Percentiles rank a stretch among this genome's conserved stretches.
Conservation (phyloP, 1,140 invertebrate genomes). For the Lycorma delicatula region DNA sequence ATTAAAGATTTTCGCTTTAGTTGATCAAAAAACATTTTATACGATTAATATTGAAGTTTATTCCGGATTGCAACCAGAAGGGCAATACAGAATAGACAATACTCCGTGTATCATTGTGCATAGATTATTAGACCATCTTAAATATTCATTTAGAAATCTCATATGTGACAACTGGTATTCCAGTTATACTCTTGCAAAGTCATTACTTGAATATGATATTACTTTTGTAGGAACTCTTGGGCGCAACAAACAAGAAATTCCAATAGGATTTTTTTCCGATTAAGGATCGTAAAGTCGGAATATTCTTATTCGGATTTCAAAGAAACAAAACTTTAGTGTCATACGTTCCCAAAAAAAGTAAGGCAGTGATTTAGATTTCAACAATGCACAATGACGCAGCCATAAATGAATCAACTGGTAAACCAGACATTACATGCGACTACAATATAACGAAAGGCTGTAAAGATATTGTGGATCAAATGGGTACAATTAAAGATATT, state of each 20-base stretch:
- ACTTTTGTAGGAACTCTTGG: neutral
- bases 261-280: neutral
- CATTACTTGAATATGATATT: neutral
- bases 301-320: no score
- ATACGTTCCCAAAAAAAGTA: no score
- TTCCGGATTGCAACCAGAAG: constrained; percentile 29
- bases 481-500: no score
- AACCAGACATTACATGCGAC: no score
- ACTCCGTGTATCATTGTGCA: constrained; percentile 13
- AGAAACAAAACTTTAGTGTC: no score
- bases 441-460: neutral
- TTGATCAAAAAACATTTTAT: constrained; percentile 30
- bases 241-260: neutral
- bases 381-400: no score
- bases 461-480: constrained; percentile 2
- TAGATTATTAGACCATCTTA: neutral
- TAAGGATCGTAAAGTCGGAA: neutral
- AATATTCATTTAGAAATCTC: neutral
- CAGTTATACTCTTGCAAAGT: neutral
- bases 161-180: neutral
- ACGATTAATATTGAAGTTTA: constrained; percentile 31
- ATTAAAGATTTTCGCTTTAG: constrained; percentile 31
- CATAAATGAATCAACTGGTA: no score
- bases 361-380: no score
- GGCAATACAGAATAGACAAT: constrained; percentile 31